Conservation (phyloP, 2,888 invertebrate species). For the Tetragnatha montana region DNA sequence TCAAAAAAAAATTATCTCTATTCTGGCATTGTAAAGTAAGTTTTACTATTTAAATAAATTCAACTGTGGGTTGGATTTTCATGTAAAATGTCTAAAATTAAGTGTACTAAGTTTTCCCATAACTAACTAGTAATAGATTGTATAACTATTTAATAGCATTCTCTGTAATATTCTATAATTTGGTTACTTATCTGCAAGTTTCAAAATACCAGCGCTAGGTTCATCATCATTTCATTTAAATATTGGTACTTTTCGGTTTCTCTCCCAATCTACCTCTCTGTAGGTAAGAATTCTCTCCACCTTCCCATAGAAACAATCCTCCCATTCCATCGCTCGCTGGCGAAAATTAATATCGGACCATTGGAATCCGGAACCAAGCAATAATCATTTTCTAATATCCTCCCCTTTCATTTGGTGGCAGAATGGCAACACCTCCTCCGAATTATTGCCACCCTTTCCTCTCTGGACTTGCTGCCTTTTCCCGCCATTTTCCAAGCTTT, state of each 20-base stretch:
- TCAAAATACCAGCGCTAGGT: too few relatives aligned
- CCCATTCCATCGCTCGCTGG: background rate
- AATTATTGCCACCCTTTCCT: constrained; percentile 3
- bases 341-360: background rate
- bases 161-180: too few relatives aligned
- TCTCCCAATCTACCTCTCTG: background rate
- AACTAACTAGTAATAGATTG: too few relatives aligned
- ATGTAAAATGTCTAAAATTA: too few relatives aligned
- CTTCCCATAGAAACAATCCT: background rate
- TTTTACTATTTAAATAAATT: too few relatives aligned
- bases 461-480: background rate
- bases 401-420: constrained; percentile 25
- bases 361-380: background rate
- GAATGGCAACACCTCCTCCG: background rate
- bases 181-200: too few relatives aligned
- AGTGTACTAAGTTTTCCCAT: too few relatives aligned
- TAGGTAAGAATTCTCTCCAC: background rate
- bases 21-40: too few relatives aligned
- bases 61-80: too few relatives aligned
- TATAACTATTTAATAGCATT: too few relatives aligned
- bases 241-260: background rate
- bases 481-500: background rate
- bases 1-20: too few relatives aligned
- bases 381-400: constrained; percentile 29
- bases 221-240: too few relatives aligned